A percentile compares a stretch with the other conserved stretches of the same genome.
phyloP scores from a whole-genome alignment of 1,140 invertebrate species.

The Leptopilina clavipes region DNA sequence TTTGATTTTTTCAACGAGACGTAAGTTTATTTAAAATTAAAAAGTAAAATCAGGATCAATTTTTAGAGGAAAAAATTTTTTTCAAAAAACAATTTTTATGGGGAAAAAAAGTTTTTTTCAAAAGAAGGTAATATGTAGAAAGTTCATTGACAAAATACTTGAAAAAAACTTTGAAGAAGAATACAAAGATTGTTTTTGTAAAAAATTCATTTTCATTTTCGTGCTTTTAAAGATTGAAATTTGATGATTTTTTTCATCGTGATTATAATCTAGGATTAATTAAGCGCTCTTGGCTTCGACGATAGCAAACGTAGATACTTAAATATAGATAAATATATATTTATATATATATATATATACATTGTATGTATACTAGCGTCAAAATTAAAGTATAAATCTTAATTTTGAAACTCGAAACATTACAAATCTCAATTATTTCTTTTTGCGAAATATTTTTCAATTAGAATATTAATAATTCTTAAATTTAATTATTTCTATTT shows the following conservation, averaged over 20 bases:
- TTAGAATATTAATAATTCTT: too few relatives aligned
- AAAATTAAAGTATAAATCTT: slow-evolving; percentile 1
- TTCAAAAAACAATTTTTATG: too few relatives aligned
- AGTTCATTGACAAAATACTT: too few relatives aligned
- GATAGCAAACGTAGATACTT: slow-evolving; percentile 30
- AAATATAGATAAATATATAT: slow-evolving; percentile 30
- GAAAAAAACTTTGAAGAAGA: too few relatives aligned
- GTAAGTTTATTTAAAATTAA: too few relatives aligned
- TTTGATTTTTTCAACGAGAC: too few relatives aligned
- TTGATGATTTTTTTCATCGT: neutral
- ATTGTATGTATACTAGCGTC: slow-evolving; percentile 16
- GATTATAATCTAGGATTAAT: slow-evolving; percentile 1
- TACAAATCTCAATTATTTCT: too few relatives aligned
- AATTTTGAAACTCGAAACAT: slow-evolving; percentile 14
- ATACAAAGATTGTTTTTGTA: slow-evolving; percentile 38
- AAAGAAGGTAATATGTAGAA: too few relatives aligned
- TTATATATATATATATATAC: slow-evolving; percentile 1
- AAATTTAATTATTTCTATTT: neutral
- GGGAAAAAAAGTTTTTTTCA: too few relatives aligned
- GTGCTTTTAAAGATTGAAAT: neutral
- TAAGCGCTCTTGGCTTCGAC: slow-evolving; percentile 14
- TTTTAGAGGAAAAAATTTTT: too few relatives aligned
- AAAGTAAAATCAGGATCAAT: too few relatives aligned
- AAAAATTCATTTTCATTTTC: slow-evolving; percentile 53
- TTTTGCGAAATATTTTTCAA: too few relatives aligned